phyloP scores from a whole-genome alignment of 2,888 invertebrate genomes.

The Ischnus inquisitorius region DNA sequence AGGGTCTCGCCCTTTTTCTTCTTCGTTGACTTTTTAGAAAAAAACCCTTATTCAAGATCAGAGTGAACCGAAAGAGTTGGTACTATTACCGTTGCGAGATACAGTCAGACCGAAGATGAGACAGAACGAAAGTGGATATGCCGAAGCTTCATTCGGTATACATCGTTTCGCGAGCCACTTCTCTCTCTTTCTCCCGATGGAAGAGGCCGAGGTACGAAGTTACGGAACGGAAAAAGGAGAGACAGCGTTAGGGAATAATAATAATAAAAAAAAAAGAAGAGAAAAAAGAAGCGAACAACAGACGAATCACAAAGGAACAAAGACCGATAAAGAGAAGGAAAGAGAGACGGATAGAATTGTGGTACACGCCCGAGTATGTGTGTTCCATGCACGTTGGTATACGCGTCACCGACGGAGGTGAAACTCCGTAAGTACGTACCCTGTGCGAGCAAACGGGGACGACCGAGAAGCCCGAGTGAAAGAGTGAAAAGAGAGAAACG shows the following conservation, averaged over 20 bases:
- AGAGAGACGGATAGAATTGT: background rate
- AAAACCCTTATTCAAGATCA: background rate
- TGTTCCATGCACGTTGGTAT: conserved; percentile 1
- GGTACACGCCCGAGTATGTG: conserved; percentile 32
- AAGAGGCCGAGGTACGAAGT: conserved; percentile 14
- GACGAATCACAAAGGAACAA: conserved; percentile 60
- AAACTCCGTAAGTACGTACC: conserved; percentile 26
- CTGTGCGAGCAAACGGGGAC: conserved; percentile 52
- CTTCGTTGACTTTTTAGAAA: background rate
- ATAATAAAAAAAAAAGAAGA: conserved; percentile 17
- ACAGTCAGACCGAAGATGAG: background rate
- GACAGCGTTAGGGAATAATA: conserved; percentile 40
- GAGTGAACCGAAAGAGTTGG: background rate
- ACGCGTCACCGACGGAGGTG: conserved; percentile 6
- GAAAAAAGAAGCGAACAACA: conserved; percentile 24
- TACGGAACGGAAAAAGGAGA: conserved; percentile 11
- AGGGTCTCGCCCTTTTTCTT: background rate
- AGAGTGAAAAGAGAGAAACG: conserved; percentile 35
- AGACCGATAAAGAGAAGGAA: conserved; percentile 32
- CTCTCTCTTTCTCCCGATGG: background rate
- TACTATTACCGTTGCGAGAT: conserved; percentile 1
- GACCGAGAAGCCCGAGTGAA: conserved; percentile 21
- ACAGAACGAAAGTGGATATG: background rate
- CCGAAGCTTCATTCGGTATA: background rate
- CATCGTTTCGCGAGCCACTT: background rate